These are phyloP conservation scores for Boleophthalmus pectinirostris DNA, from an alignment of 2,113 vertebrate genomes.

Conservation along the genomic window DNA sequence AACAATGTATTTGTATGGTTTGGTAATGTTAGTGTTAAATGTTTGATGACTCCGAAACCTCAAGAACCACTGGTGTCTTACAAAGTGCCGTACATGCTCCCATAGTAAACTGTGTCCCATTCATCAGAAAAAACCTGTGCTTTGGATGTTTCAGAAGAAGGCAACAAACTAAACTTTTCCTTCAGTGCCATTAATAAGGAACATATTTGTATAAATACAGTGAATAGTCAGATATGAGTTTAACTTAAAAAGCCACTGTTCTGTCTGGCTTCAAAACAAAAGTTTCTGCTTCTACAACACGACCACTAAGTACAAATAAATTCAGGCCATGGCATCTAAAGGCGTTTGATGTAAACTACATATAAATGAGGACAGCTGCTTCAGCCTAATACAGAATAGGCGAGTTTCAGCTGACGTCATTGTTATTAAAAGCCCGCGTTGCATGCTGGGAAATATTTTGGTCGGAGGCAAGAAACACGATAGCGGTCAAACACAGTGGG, in stretches of 20 bases:
- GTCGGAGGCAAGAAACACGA: too few relatives aligned
- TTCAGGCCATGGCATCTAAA: not conserved
- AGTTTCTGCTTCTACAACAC: not conserved
- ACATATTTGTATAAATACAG: not conserved
- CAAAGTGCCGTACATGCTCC: not conserved
- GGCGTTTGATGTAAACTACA: too few relatives aligned
- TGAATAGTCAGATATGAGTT: not conserved
- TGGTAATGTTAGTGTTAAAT: not conserved
- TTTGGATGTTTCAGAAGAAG: not conserved
- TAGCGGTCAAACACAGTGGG: too few relatives aligned
- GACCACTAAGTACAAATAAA: not conserved
- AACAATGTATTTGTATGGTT: conserved; percentile 1
- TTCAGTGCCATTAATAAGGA: not conserved
- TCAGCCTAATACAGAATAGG: not conserved
- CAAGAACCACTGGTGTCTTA: conserved; percentile 15
- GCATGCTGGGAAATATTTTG: too few relatives aligned
- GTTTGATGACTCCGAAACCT: conserved; percentile 5
- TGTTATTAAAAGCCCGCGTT: too few relatives aligned
- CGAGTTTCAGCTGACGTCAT: too few relatives aligned
- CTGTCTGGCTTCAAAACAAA: not conserved
- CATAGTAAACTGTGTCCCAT: not conserved
- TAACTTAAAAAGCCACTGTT: not conserved
- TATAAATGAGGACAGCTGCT: not conserved
- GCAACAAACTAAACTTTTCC: not conserved
- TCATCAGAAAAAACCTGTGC: not conserved